Conservation (phyloP, 2,113 vertebrate species). For the Megaleporinus macrocephalus region DNA sequence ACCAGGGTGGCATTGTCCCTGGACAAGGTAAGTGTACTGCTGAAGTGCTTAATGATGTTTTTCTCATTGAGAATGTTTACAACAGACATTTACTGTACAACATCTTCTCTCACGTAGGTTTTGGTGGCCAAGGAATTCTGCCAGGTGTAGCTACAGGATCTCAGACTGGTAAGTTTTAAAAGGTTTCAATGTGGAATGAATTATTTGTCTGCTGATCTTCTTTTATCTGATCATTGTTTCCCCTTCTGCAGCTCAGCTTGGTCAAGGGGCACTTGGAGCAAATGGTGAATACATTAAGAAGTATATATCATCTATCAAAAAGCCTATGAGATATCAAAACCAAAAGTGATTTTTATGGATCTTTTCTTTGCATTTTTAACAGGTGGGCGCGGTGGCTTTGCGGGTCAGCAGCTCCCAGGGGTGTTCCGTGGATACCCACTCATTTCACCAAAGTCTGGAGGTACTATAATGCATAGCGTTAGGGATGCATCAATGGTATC, state of each 20-base stretch:
- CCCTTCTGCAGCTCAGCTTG: slow-evolving; percentile 49
- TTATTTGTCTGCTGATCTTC: background rate
- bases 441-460: slow-evolving; percentile 59
- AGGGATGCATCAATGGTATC: no score
- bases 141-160: slow-evolving; percentile 60
- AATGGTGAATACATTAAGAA: slow-evolving; percentile 46
- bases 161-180: slow-evolving; percentile 51
- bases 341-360: background rate
- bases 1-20: slow-evolving; percentile 62
- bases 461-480: slow-evolving; percentile 28
- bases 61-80: background rate
- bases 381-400: slow-evolving; percentile 57
- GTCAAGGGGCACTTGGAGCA: slow-evolving; percentile 55
- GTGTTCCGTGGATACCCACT: slow-evolving; percentile 62
- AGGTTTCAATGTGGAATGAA: background rate
- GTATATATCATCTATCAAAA: background rate
- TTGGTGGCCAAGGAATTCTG: slow-evolving; percentile 55
- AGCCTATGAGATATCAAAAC: background rate
- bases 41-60: slow-evolving; percentile 9
- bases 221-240: background rate
- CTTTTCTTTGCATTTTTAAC: slow-evolving; percentile 10
- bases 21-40: slow-evolving; percentile 49
- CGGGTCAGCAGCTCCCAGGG: slow-evolving; percentile 56
- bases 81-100: background rate
- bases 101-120: slow-evolving; percentile 43